These are phyloP conservation scores for Entomobrya multifasciata DNA, from an alignment of 2,888 invertebrate genomes.

Conservation along the genomic window DNA sequence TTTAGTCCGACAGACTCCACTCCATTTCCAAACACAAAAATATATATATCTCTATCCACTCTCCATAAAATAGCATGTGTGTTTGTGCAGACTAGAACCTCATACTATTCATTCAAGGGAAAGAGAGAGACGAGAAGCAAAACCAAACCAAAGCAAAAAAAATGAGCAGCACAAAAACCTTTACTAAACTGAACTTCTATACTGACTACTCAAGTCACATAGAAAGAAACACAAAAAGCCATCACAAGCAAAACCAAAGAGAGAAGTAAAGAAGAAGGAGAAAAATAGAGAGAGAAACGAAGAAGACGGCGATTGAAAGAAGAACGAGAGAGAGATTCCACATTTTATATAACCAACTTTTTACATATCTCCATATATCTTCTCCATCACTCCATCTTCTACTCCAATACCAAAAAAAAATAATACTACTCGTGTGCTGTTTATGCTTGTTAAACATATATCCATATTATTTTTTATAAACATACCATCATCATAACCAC, in stretches of 20 bases:
- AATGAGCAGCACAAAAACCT: slow-evolving; percentile 39
- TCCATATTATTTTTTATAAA: slow-evolving; percentile 18
- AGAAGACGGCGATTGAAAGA: slow-evolving; percentile 25
- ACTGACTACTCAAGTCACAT: neutral
- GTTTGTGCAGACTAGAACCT: neutral
- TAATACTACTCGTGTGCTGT: neutral
- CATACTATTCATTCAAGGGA: neutral
- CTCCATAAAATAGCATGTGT: too few species aligned
- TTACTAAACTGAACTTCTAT: slow-evolving; percentile 1
- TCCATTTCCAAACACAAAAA: slow-evolving; percentile 44
- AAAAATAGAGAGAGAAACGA: neutral
- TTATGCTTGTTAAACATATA: neutral
- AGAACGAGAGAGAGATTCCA: slow-evolving; percentile 50
- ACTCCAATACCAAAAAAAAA: neutral
- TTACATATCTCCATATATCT: neutral
- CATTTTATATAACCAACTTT: slow-evolving; percentile 36
- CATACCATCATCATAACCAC: slow-evolving; percentile 22
- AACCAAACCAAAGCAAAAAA: slow-evolving; percentile 6
- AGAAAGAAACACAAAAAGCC: slow-evolving; percentile 22
- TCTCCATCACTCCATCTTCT: neutral
- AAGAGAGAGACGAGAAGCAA: neutral
- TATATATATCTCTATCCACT: neutral
- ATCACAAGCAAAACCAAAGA: neutral
- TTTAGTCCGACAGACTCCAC: slow-evolving; percentile 31
- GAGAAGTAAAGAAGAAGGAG: neutral